Base-by-base conservation (phyloP, 1,140 invertebrate genomes). In the Eubasilissa regina region DNA sequence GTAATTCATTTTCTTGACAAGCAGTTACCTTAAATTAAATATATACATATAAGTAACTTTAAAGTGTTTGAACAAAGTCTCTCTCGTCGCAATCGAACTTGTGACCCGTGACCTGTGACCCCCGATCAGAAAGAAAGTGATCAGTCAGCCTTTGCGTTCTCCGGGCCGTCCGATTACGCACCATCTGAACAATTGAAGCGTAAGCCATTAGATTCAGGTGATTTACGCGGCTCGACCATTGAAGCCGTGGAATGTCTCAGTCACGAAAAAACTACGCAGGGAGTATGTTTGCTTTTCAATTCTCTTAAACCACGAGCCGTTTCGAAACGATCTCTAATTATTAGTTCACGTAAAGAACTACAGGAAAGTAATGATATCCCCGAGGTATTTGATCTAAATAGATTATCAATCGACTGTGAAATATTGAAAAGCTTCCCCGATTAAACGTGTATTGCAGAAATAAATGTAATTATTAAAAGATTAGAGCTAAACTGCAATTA, bases 271-370 rank as follows among this genome's bases (percentile, higher is more conserved):
- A 21, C 4, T 10, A 64, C 55, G 60, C 35, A 64, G 19, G 25
- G 1, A 35, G 25, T 6, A 35, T 64, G 13, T 64, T 64, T 64
- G 60, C 12, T 64, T 19, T 64, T 12, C 55, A 58, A 19, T 11
- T 21, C 55, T 35, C 35, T 19, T 58, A 64, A 43, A 64, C 60
- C 60, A 64, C 60, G 60, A 64, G 9, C 35, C 60, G 35, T 64
- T 64, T 64, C 60, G 25, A 64, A 44, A 64, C 35, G 35, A 25
- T 64, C 60, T 25, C 25, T 64, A 64, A 64, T 64, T 64, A 64
- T 35, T 12, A n/a, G 25, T 21, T 0, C 35, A 25, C 19, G 4
- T 13, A 21, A 64, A 64, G 35, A 64, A 12, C 60, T 0, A 64
- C 3, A 7, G n/a, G n/a, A 64, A 64, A 43, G 25, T 35, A 64